These are phyloP conservation scores for Pseudomyrmex cubaensis DNA, from an alignment of 1,140 invertebrate species.

Conservation along the genomic window DNA sequence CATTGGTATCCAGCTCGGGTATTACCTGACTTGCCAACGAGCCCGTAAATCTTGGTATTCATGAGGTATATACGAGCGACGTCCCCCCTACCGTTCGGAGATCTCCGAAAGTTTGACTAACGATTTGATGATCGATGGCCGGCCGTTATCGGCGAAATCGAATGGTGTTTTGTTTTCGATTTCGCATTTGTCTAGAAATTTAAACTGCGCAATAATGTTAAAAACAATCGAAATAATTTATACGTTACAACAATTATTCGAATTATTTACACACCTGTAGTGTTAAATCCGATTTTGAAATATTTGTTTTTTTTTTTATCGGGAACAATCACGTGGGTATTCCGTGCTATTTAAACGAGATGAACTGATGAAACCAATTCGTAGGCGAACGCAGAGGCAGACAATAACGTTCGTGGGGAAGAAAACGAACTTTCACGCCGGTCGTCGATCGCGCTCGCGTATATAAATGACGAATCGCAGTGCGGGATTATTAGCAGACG, in stretches of 20 bases:
- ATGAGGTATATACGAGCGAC: slow-evolving; percentile 5
- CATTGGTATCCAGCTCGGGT: neutral
- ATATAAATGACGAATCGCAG: neutral
- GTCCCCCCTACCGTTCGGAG: neutral
- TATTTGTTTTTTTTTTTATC: neutral
- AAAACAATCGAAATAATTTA: neutral
- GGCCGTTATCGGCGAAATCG: neutral
- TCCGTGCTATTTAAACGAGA: neutral
- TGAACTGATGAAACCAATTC: slow-evolving; percentile 16
- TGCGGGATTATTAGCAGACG: slow-evolving; percentile 29
- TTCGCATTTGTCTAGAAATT: neutral
- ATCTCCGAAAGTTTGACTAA: slow-evolving; percentile 3
- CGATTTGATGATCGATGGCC: neutral
- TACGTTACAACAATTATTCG: neutral
- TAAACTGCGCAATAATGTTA: neutral
- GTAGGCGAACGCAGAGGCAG: slow-evolving; percentile 48
- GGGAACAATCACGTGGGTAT: neutral
- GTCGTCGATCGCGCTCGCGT: neutral
- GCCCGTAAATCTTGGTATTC: slow-evolving; percentile 27
- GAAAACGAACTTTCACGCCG: slow-evolving; percentile 18
- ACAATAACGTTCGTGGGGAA: slow-evolving; percentile 1
- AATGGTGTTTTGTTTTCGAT: neutral
- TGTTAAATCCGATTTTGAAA: neutral
- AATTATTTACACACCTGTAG: neutral
- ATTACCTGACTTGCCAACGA: neutral